phyloP scores from a whole-genome alignment of 30 jellyfish, hydroid and myxozoan genomes.

The Sanderia malayensis region DNA sequence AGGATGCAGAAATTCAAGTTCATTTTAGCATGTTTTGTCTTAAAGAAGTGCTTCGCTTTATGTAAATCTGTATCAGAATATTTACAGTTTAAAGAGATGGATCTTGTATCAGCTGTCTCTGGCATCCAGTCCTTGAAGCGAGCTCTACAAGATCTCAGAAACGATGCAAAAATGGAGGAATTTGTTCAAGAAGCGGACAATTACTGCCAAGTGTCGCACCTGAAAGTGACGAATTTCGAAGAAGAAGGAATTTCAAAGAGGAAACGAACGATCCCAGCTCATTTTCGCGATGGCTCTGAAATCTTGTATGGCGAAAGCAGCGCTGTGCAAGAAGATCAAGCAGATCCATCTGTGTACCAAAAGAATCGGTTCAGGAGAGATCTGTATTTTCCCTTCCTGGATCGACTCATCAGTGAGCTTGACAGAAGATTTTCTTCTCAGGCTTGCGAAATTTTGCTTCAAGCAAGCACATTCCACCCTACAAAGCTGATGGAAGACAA shows the following conservation, averaged over 20 bases:
- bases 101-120: neutral
- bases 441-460: too few relatives aligned
- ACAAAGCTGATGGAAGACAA: too few relatives aligned
- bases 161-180: neutral
- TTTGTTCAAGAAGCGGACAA: too few relatives aligned
- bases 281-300: too few relatives aligned
- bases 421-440: too few relatives aligned
- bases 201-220: slow-evolving; percentile 2
- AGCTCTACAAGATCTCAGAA: neutral
- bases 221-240: neutral
- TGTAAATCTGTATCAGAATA: neutral
- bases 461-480: slow-evolving; percentile 5
- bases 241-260: too few relatives aligned
- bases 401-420: too few relatives aligned
- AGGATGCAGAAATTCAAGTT: neutral
- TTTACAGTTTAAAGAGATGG: neutral
- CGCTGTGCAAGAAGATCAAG: neutral
- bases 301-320: neutral
- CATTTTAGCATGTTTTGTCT: neutral
- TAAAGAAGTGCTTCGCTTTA: neutral
- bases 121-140: neutral
- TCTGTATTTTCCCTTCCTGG: too few relatives aligned
- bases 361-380: neutral
- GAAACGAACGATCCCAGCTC: too few relatives aligned
- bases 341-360: neutral